Conservation (phyloP, 2,888 invertebrate species). For the Drosophila austrosaltans region DNA sequence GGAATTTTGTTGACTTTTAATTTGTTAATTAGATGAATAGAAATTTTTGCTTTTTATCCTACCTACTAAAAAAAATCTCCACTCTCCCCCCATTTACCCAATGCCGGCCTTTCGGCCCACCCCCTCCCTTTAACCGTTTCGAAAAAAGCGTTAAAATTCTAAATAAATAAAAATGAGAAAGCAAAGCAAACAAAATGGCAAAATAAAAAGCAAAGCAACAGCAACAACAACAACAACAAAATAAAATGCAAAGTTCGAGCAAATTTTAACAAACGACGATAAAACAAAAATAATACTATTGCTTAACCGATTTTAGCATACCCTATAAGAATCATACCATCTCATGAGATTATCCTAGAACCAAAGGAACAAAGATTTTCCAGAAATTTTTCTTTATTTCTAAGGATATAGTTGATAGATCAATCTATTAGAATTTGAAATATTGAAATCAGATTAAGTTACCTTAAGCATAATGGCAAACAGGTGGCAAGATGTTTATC, state of each 20-base stretch:
- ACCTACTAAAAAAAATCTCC: neutral
- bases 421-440: too few relatives aligned
- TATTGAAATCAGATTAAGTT: too few relatives aligned
- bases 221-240: neutral
- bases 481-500: too few relatives aligned
- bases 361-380: too few relatives aligned
- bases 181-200: conserved; percentile 41
- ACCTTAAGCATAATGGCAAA: too few relatives aligned
- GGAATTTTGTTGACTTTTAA: conserved; percentile 60
- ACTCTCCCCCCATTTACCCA: too few relatives aligned
- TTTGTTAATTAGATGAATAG: conserved; percentile 69
- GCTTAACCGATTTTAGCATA: too few relatives aligned
- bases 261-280: conserved; percentile 34
- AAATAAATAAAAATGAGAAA: conserved; percentile 53
- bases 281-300: conserved; percentile 3
- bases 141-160: conserved; percentile 57
- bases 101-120: neutral
- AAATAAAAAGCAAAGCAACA: conserved; percentile 25
- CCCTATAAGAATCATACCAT: too few relatives aligned
- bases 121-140: conserved; percentile 6
- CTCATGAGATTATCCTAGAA: too few relatives aligned
- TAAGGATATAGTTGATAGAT: too few relatives aligned
- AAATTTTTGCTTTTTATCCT: conserved; percentile 51
- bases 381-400: too few relatives aligned
- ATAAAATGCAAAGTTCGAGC: conserved; percentile 58